These are phyloP conservation scores for Wiebesia pumilae DNA, from an alignment of 1,140 invertebrate genomes.

Conservation along the genomic window DNA sequence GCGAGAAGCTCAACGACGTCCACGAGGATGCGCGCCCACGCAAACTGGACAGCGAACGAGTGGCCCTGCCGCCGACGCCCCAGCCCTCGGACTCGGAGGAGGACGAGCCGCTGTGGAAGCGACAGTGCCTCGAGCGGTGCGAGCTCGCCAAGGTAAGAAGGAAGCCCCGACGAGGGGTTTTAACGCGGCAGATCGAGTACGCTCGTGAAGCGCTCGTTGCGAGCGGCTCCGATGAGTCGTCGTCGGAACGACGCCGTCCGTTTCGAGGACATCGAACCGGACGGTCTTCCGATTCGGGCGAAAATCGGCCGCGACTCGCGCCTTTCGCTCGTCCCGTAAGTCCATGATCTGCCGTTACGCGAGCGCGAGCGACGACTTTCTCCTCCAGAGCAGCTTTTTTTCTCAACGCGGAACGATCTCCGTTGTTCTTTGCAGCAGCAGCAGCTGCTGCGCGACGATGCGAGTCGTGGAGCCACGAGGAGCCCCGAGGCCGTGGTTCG, in stretches of 20 bases:
- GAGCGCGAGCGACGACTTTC: no score
- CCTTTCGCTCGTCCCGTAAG: no score
- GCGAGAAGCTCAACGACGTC: conserved; percentile 61
- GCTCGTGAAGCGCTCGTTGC: no score
- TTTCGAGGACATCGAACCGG: no score
- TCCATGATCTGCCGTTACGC: no score
- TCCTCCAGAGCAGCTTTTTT: neutral
- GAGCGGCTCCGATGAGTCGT: no score
- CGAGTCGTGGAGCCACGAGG: conserved; percentile 69
- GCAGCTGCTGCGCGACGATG: conserved; percentile 71
- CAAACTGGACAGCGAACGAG: neutral
- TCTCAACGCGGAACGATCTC: neutral
- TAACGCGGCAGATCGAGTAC: no score
- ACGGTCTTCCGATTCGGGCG: no score
- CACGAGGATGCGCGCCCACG: neutral
- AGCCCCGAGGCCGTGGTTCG: conserved; percentile 67
- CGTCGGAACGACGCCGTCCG: no score
- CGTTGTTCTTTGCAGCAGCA: conserved; percentile 64
- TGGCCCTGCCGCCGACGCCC: conserved; percentile 71
- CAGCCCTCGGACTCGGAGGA: conserved; percentile 76
- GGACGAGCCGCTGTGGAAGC: conserved; percentile 70
- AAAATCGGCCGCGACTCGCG: no score
- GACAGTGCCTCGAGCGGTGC: conserved; percentile 61
- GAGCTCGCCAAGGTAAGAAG: conserved; percentile 70
- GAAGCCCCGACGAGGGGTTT: neutral